Percentiles rank a stretch among this genome's conserved stretches.
Conservation (phyloP, 2,888 invertebrate genomes). For the Cremastinae sp. region DNA sequence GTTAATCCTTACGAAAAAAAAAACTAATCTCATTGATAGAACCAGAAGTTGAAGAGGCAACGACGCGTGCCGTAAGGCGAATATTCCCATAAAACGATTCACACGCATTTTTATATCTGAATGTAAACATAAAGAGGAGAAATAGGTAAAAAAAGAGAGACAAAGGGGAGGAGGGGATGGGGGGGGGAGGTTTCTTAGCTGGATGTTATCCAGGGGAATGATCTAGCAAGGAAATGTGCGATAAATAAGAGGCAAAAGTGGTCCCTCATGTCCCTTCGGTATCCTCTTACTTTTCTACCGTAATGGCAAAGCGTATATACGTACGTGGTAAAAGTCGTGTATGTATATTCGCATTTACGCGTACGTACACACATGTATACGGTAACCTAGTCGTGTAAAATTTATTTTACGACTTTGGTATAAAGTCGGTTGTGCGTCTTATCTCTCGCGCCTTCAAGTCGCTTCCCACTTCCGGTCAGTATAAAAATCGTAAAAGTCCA, state of each 20-base stretch:
- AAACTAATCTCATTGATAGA: constrained; percentile 22
- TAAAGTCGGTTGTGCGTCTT: constrained; percentile 50
- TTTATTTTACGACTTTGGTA: constrained; percentile 60
- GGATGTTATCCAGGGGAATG: constrained; percentile 59
- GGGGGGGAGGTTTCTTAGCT: constrained; percentile 54
- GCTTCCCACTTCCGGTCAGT: constrained; percentile 60
- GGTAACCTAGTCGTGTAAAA: constrained; percentile 50
- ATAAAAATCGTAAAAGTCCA: constrained; percentile 47
- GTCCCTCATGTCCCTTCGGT: constrained; percentile 53
- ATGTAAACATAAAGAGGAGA: constrained; percentile 18
- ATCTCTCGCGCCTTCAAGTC: constrained; percentile 39
- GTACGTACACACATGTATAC: background rate
- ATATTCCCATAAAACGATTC: constrained; percentile 49
- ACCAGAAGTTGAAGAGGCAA: constrained; percentile 7
- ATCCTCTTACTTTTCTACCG: constrained; percentile 22
- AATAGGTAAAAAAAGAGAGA: constrained; percentile 3
- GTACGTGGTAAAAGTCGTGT: background rate
- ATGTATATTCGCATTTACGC: background rate
- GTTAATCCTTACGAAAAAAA: constrained; percentile 20
- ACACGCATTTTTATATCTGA: constrained; percentile 39
- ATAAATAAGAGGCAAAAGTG: constrained; percentile 62
- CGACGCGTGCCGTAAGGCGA: constrained; percentile 45
- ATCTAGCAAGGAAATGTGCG: constrained; percentile 63
- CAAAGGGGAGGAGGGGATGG: constrained; percentile 18
- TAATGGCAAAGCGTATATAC: background rate